These are phyloP conservation scores for Campylomormyrus tamandua DNA, from an alignment of 2,113 vertebrate genomes.

Conservation along the genomic window DNA sequence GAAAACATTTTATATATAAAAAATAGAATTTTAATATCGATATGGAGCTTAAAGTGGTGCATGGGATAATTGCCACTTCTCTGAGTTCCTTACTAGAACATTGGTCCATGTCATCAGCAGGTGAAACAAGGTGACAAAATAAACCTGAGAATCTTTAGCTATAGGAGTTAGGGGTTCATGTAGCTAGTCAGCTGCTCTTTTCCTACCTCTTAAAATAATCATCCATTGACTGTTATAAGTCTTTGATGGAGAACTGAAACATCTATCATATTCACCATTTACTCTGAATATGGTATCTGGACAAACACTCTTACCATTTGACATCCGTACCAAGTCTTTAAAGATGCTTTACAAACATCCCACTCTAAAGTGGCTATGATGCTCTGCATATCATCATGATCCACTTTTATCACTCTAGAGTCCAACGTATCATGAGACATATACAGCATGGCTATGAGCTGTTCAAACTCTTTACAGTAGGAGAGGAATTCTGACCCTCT, in stretches of 20 bases:
- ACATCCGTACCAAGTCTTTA: background rate
- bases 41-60: background rate
- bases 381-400: background rate
- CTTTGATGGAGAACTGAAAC: background rate
- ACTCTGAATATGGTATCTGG: background rate
- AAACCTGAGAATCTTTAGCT: background rate
- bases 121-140: background rate
- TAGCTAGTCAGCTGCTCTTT: background rate
- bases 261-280: background rate
- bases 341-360: background rate
- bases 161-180: background rate
- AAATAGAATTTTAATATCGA: background rate
- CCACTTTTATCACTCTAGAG: background rate
- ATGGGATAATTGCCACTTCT: background rate
- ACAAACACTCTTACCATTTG: background rate
- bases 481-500: background rate
- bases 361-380: background rate
- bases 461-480: background rate
- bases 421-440: background rate
- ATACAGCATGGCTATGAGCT: background rate
- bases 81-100: background rate
- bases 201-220: background rate
- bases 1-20: background rate
- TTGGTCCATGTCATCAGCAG: background rate
- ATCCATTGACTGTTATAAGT: background rate